Conservation (phyloP, 2,888 invertebrate genomes). For the Alitta virens region DNA sequence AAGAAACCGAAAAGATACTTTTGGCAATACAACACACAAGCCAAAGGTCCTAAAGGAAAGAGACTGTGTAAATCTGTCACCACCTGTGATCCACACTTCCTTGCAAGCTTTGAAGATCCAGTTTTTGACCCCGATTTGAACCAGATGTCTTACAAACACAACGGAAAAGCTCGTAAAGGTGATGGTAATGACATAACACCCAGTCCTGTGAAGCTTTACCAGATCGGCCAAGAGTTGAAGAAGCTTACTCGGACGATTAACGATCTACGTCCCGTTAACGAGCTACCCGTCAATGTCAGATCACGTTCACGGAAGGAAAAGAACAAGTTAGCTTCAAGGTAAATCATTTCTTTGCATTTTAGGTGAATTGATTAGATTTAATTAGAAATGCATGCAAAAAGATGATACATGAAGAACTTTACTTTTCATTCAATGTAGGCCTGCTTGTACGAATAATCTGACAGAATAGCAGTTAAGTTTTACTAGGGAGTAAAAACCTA, state of each 20-base stretch:
- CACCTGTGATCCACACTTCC: slow-evolving; percentile 85
- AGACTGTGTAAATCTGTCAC: slow-evolving; percentile 62
- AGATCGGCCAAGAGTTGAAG: slow-evolving; percentile 88
- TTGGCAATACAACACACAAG: slow-evolving; percentile 99
- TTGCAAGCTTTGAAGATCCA: slow-evolving; percentile 88
- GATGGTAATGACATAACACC: slow-evolving; percentile 97
- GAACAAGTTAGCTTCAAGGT: slow-evolving; percentile 90
- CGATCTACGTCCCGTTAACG: slow-evolving; percentile 93
- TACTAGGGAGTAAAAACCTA: too few relatives aligned
- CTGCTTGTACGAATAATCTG: too few relatives aligned
- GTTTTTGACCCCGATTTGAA: slow-evolving; percentile 76
- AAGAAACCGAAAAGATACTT: slow-evolving; percentile 65
- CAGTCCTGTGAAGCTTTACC: slow-evolving; percentile 85
- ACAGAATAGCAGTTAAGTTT: too few relatives aligned
- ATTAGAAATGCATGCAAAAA: too few relatives aligned
- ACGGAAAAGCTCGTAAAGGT: slow-evolving; percentile 79
- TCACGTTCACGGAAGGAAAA: slow-evolving; percentile 77
- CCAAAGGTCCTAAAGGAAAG: slow-evolving; percentile 95
- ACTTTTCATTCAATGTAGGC: too few relatives aligned
- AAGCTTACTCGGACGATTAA: slow-evolving; percentile 88
- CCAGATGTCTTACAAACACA: slow-evolving; percentile 16
- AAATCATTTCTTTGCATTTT: slow-evolving; percentile 29
- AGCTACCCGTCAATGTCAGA: slow-evolving; percentile 61
- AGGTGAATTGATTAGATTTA: too few relatives aligned
- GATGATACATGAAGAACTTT: too few relatives aligned